Percentiles rank a stretch among this genome's conserved stretches.
phyloP scores from a whole-genome alignment of 2,797 vertebrate genomes.

The Danio albolineatus region DNA sequence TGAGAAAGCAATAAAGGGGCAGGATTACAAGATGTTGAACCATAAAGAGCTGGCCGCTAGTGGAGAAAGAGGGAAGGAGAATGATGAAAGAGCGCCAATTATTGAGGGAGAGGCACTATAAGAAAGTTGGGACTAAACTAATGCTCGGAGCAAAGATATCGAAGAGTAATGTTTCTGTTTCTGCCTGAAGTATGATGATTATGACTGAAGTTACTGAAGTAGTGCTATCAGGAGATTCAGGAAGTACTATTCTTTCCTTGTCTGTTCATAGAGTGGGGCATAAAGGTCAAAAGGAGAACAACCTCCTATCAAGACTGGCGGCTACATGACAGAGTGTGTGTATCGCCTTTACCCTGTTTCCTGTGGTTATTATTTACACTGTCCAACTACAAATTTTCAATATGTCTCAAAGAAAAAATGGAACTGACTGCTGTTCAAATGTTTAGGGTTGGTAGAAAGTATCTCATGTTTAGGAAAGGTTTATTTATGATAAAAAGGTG shows the following conservation, averaged over 20 bases:
- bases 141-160: background rate
- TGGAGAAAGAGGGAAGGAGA: constrained; percentile 16
- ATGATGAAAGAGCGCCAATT: constrained; percentile 23
- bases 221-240: background rate
- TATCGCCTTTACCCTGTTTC: constrained; percentile 73
- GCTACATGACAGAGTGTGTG: constrained; percentile 71
- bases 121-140: background rate
- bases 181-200: constrained; percentile 2
- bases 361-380: constrained; percentile 5
- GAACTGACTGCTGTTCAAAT: background rate
- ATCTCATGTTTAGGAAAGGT: background rate
- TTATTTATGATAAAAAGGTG: background rate
- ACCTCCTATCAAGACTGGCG: constrained; percentile 44
- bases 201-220: constrained; percentile 1
- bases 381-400: background rate
- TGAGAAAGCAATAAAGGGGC: constrained; percentile 79
- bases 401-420: background rate
- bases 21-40: constrained; percentile 77
- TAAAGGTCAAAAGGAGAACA: constrained; percentile 48
- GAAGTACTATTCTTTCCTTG: constrained; percentile 4
- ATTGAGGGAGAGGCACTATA: constrained; percentile 10
- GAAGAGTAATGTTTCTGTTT: background rate
- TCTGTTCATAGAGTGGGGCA: constrained; percentile 33
- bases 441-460: background rate
- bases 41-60: constrained; percentile 77